Evolutionary conservation across 1,140 invertebrate species (phyloP).

Genomic region (Microplitis mediator): DNA sequence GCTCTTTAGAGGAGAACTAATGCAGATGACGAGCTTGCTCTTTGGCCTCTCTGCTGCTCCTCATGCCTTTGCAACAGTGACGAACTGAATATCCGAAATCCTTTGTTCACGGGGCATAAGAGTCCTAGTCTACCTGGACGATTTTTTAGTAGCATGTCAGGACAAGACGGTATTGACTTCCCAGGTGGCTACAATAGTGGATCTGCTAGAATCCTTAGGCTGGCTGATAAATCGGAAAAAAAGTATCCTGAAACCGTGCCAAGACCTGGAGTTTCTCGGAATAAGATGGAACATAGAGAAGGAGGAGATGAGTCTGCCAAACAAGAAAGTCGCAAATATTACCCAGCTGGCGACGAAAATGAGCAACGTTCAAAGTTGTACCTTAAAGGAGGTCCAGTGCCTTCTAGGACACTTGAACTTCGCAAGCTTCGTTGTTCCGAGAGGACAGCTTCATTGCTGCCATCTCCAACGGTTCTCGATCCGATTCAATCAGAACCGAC

Average conservation of each 20-base stretch:
- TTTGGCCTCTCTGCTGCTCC: slow-evolving; percentile 47
- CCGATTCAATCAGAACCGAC: slow-evolving; percentile 3
- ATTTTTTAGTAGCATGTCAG: slow-evolving; percentile 41
- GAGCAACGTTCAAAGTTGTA: background rate
- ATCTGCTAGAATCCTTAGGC: slow-evolving; percentile 34
- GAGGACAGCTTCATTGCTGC: slow-evolving; percentile 16
- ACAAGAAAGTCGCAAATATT: slow-evolving; percentile 15
- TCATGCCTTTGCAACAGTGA: slow-evolving; percentile 42
- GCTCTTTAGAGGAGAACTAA: too few species aligned
- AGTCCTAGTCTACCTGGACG: slow-evolving; percentile 41
- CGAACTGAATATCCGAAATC: slow-evolving; percentile 48
- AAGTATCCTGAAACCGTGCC: slow-evolving; percentile 40
- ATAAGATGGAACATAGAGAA: slow-evolving; percentile 26
- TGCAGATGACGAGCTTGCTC: slow-evolving; percentile 38
- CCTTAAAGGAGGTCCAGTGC: slow-evolving; percentile 28
- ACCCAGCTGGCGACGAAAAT: background rate
- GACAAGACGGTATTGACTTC: slow-evolving; percentile 32
- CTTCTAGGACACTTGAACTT: slow-evolving; percentile 32
- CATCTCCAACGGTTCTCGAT: background rate
- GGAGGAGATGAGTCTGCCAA: slow-evolving; percentile 22
- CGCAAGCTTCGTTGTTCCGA: slow-evolving; percentile 24
- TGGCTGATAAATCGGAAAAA: slow-evolving; percentile 46
- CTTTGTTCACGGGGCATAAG: slow-evolving; percentile 33
- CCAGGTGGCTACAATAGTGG: slow-evolving; percentile 32
- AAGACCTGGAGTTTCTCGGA: slow-evolving; percentile 37